phyloP scores from a whole-genome alignment of 1,140 invertebrate genomes.

The Bathynomus jamesi region DNA sequence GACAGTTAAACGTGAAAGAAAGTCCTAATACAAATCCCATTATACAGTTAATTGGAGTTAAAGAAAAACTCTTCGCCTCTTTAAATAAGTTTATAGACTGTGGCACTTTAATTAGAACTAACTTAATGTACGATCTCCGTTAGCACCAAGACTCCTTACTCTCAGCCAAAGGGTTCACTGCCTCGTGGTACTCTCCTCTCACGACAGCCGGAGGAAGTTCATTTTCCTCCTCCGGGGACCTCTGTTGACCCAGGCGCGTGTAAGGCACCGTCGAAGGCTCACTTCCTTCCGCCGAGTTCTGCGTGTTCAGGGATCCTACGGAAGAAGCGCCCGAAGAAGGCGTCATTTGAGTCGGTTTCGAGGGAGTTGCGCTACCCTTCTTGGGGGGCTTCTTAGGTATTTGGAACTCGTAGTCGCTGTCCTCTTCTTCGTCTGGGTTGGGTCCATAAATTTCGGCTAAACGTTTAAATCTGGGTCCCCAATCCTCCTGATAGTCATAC shows the following conservation, averaged over 20 bases:
- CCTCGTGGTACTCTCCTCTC: neutral
- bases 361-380: neutral
- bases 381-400: neutral
- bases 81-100: neutral
- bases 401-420: neutral
- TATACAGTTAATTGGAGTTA: too few relatives aligned
- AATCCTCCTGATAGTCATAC: neutral
- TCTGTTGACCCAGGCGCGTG: neutral
- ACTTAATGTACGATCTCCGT: neutral
- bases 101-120: neutral
- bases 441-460: neutral
- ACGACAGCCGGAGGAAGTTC: neutral
- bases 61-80: too few relatives aligned
- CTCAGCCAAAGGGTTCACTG: neutral
- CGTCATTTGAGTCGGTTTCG: neutral
- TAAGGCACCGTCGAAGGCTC: neutral
- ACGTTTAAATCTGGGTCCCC: neutral
- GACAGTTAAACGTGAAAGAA: too few relatives aligned
- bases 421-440: neutral
- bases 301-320: neutral
- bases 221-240: neutral
- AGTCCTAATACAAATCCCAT: too few relatives aligned
- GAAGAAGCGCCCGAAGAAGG: neutral
- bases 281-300: neutral
- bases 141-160: neutral